Evolutionary conservation across 2,888 invertebrate genomes (phyloP).

Genomic region (Drosophila neonasuta): DNA sequence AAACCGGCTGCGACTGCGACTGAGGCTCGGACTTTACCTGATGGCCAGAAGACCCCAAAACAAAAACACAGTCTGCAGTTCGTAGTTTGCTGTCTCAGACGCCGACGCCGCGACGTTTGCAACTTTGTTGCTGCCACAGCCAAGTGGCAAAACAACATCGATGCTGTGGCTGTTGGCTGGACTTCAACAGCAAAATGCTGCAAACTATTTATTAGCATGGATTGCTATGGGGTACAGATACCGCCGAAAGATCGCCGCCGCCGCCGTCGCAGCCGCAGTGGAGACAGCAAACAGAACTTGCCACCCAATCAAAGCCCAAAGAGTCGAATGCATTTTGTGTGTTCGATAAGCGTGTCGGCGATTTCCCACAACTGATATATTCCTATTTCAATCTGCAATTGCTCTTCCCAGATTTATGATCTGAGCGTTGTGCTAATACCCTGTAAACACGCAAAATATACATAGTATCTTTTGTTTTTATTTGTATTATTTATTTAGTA

Average conservation of each 20-base stretch:
- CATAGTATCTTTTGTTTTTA: not conserved
- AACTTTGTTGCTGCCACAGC: slow-evolving; percentile 58
- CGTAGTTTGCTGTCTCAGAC: not conserved
- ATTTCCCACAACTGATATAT: slow-evolving; percentile 70
- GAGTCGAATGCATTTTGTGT: slow-evolving; percentile 69
- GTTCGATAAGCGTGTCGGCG: slow-evolving; percentile 61
- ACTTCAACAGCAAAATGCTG: slow-evolving; percentile 28
- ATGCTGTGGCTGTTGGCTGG: not conserved
- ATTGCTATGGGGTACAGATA: slow-evolving; percentile 20
- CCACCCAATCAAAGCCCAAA: slow-evolving; percentile 42
- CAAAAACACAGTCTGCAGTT: not conserved
- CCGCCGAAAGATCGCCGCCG: slow-evolving; percentile 4
- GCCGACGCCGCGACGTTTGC: slow-evolving; percentile 37
- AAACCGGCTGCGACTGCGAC: slow-evolving; percentile 54
- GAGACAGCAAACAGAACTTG: slow-evolving; percentile 18
- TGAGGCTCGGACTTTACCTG: slow-evolving; percentile 27
- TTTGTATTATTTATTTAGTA: no score
- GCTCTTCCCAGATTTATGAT: slow-evolving; percentile 65
- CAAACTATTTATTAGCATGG: slow-evolving; percentile 50
- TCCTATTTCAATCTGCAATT: slow-evolving; percentile 62
- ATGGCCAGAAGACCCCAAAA: slow-evolving; percentile 23
- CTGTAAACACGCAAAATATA: slow-evolving; percentile 5
- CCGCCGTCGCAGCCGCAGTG: not conserved
- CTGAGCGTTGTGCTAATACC: slow-evolving; percentile 27
- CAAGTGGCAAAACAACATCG: slow-evolving; percentile 28